These are phyloP conservation scores for Plemyria rubiginata DNA, from an alignment of 2,888 invertebrate genomes.

Conservation along the genomic window DNA sequence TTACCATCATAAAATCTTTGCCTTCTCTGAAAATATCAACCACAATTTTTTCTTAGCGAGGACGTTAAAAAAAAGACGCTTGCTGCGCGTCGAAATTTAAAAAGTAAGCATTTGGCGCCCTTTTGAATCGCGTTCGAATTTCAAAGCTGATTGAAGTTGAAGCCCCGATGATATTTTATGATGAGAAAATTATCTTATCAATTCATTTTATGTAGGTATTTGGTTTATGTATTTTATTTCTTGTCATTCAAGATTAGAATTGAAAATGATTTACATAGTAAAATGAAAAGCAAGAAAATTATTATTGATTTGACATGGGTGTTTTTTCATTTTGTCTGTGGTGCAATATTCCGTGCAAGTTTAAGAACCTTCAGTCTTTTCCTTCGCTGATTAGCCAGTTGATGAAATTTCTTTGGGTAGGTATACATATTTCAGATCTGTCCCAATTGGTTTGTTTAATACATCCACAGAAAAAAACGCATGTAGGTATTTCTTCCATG, in stretches of 20 bases:
- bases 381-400: constrained; percentile 2
- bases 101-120: constrained; percentile 35
- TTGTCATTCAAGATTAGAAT: constrained; percentile 4
- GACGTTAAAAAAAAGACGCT: neutral
- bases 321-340: constrained; percentile 5
- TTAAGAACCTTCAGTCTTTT: neutral
- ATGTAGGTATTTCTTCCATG: too few relatives aligned
- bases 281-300: constrained; percentile 13
- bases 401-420: neutral
- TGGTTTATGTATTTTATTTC: neutral
- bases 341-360: neutral
- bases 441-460: neutral
- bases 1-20: constrained; percentile 73
- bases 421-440: neutral
- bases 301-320: constrained; percentile 4
- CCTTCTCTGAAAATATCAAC: constrained; percentile 75
- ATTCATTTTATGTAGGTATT: constrained; percentile 10
- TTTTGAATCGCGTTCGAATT: constrained; percentile 24
- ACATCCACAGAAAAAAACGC: neutral
- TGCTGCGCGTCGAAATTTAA: constrained; percentile 15
- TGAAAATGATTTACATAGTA: constrained; percentile 4
- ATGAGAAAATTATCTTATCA: constrained; percentile 16
- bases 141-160: constrained; percentile 32
- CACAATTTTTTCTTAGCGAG: constrained; percentile 40
- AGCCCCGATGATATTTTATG: constrained; percentile 47